phyloP scores from a whole-genome alignment of 2,113 vertebrate species.

The Semnopithecus entellus region DNA sequence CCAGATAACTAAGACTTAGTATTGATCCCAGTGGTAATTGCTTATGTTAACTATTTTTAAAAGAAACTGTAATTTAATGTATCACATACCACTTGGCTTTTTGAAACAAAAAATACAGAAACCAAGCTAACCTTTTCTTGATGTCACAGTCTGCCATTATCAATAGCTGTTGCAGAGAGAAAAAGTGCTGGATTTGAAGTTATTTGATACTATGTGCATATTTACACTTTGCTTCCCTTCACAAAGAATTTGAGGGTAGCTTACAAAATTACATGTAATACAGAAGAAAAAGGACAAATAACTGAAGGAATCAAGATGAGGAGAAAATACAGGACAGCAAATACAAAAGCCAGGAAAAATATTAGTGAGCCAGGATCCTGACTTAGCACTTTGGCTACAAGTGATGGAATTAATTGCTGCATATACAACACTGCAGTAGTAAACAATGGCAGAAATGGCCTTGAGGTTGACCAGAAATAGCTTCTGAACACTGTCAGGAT shows the following conservation, averaged over 20 bases:
- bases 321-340: neutral
- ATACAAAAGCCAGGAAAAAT: neutral
- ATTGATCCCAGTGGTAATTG: neutral
- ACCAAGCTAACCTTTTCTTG: neutral
- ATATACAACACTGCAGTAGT: neutral
- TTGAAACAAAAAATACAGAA: neutral
- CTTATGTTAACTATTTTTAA: neutral
- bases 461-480: neutral
- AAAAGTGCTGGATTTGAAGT: neutral
- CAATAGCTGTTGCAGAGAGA: neutral
- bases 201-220: neutral
- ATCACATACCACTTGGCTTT: neutral
- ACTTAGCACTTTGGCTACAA: neutral
- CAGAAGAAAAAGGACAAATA: constrained; percentile 10
- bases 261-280: neutral
- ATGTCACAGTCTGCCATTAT: neutral
- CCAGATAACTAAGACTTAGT: neutral
- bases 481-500: too few relatives aligned
- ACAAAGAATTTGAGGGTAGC: constrained; percentile 11
- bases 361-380: neutral
- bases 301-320: constrained; percentile 24
- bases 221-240: constrained; percentile 26
- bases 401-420: neutral
- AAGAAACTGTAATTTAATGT: neutral
- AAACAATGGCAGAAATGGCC: neutral